Conservation (phyloP, 2,797 vertebrate genomes). For the Cryptoprocta ferox region DNA sequence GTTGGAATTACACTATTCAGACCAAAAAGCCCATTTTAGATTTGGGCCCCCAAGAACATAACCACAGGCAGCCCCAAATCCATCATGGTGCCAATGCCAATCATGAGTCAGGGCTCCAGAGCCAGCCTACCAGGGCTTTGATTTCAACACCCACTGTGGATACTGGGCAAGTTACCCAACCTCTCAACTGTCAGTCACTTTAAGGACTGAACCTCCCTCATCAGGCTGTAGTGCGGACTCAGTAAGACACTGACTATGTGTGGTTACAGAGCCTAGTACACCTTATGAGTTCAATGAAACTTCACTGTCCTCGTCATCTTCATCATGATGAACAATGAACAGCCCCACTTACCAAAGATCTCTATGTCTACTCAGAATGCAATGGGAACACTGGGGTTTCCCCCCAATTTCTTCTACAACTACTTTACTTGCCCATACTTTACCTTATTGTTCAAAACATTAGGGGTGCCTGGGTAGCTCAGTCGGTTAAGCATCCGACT, state of each 20-base stretch:
- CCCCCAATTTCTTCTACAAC: neutral
- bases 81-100: neutral
- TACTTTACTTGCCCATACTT: neutral
- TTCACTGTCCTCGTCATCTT: neutral
- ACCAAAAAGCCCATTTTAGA: neutral
- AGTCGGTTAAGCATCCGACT: no score
- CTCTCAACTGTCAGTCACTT: neutral
- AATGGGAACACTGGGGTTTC: neutral
- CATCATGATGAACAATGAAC: neutral
- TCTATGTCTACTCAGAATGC: neutral
- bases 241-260: rapidly evolving
- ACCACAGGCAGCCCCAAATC: neutral
- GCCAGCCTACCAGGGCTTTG: neutral
- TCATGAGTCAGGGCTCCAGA: neutral
- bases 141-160: neutral
- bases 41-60: neutral
- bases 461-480: no score
- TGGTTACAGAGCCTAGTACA: rapidly evolving
- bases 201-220: neutral
- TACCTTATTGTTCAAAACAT: neutral
- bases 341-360: neutral
- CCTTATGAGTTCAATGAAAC: neutral
- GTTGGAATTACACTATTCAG: neutral
- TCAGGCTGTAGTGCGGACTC: neutral
- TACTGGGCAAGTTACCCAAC: neutral